phyloP scores from a whole-genome alignment of 2,888 invertebrate species.

The Drosophila recens region DNA sequence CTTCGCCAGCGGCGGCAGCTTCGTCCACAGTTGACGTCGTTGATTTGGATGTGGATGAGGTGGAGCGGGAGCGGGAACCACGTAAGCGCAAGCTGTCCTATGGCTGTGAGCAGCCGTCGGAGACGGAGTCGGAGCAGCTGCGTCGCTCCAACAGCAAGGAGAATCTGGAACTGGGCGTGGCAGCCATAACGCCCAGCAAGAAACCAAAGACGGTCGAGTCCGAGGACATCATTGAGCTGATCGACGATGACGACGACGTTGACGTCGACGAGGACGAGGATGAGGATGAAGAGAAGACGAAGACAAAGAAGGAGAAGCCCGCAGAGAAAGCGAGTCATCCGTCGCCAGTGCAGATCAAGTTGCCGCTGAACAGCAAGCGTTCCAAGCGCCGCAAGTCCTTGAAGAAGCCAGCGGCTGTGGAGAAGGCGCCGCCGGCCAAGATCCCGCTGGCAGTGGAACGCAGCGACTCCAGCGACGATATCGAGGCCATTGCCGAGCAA shows the following conservation, averaged over 20 bases:
- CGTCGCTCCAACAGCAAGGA: slow-evolving; percentile 66
- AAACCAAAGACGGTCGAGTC: slow-evolving; percentile 44
- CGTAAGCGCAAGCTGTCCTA: slow-evolving; percentile 83
- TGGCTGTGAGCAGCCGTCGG: slow-evolving; percentile 34
- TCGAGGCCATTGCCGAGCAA: slow-evolving; percentile 59
- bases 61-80: slow-evolving; percentile 38
- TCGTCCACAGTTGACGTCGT: not conserved
- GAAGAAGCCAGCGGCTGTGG: slow-evolving; percentile 20
- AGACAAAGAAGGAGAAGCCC: slow-evolving; percentile 11
- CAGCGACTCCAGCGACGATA: slow-evolving; percentile 76
- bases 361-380: slow-evolving; percentile 76
- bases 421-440: not conserved
- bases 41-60: slow-evolving; percentile 17
- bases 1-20: not conserved
- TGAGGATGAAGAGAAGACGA: not conserved
- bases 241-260: slow-evolving; percentile 13
- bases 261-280: not conserved
- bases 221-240: slow-evolving; percentile 47
- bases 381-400: slow-evolving; percentile 71
- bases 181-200: slow-evolving; percentile 27
- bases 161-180: slow-evolving; percentile 40
- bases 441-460: not conserved
- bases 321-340: not conserved
- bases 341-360: slow-evolving; percentile 74
- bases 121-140: slow-evolving; percentile 31